phyloP scores from a whole-genome alignment of 64 coral and sea anemone species.

The Stichodactyla helianthus region DNA sequence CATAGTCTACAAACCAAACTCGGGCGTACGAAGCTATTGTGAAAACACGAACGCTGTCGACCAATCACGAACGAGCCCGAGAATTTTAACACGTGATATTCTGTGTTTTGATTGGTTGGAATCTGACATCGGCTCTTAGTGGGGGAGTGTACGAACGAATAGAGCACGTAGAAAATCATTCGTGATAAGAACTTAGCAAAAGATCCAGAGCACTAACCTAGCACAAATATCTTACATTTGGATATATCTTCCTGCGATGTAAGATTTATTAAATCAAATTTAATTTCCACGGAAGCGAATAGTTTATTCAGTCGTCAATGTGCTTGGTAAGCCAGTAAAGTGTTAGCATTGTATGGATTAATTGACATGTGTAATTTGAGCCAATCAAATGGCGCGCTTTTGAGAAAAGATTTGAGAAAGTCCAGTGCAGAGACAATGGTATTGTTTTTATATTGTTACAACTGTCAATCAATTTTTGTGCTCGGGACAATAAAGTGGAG shows the following conservation, averaged over 20 bases:
- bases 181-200: not conserved
- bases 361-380: conserved; percentile 8
- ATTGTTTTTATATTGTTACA: not conserved
- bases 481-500: not conserved
- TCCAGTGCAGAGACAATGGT: not conserved
- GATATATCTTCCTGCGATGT: not conserved
- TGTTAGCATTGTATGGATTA: not conserved
- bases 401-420: not conserved
- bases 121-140: conserved; percentile 13
- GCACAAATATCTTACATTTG: not conserved
- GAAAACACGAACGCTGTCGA: conserved; percentile 9
- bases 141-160: not conserved
- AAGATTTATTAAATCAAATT: not conserved
- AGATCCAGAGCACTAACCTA: not conserved
- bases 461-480: not conserved
- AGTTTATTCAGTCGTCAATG: not conserved
- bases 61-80: conserved; percentile 28
- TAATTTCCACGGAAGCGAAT: not conserved
- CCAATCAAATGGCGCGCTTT: not conserved
- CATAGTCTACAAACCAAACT: conserved; percentile 15
- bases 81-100: conserved; percentile 2
- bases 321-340: not conserved
- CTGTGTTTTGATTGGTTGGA: not conserved
- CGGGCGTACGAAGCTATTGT: conserved; percentile 33
- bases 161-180: not conserved